Percentiles rank a stretch among this genome's conserved stretches.
These are phyloP conservation scores for Lonchura striata DNA, from an alignment of 2,113 vertebrate genomes.

Conservation along the genomic window DNA sequence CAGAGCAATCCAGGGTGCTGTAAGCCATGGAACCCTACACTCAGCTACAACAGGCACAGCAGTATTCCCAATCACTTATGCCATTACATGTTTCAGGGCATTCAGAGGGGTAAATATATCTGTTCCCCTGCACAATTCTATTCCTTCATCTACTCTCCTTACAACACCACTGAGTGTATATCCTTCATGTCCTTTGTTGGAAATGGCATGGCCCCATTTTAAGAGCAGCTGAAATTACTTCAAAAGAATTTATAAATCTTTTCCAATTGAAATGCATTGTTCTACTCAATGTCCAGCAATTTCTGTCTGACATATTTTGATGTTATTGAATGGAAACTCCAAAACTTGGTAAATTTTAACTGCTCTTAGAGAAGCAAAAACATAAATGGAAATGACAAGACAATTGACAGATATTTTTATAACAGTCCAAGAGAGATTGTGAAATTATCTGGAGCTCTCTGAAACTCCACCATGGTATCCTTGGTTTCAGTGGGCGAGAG, in stretches of 20 bases:
- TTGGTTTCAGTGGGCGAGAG: background rate
- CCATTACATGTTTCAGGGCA: background rate
- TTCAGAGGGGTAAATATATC: background rate
- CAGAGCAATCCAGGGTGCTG: background rate
- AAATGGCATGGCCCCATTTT: background rate
- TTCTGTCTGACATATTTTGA: background rate
- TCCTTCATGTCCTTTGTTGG: background rate
- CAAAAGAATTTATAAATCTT: background rate
- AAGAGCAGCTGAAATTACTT: background rate
- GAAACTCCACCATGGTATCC: background rate
- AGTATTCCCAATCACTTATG: background rate
- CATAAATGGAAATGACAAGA: background rate
- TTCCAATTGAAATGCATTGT: background rate
- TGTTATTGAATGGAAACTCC: background rate
- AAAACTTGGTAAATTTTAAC: background rate
- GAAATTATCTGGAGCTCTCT: background rate
- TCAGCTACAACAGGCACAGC: background rate
- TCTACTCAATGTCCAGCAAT: background rate
- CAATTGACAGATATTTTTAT: background rate
- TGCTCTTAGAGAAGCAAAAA: background rate
- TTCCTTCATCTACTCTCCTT: background rate
- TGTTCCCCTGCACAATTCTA: background rate
- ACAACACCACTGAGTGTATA: background rate
- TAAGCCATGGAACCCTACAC: background rate
- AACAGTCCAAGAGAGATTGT: background rate